Percentiles rank a stretch among this genome's conserved stretches.
phyloP scores from a whole-genome alignment of 2,797 vertebrate genomes.

The Denticeps clupeoides region DNA sequence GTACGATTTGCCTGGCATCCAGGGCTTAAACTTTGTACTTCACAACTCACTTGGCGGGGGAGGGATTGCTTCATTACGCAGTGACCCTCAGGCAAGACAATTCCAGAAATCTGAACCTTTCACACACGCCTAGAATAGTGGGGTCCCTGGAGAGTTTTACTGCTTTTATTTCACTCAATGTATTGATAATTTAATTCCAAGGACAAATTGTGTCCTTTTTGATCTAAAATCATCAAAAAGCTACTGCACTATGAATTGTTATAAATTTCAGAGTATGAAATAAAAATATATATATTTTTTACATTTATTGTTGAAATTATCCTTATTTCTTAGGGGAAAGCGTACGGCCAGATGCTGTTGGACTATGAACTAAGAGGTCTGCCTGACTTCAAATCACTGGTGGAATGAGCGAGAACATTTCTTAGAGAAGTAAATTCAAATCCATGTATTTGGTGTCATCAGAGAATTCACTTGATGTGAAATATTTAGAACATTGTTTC shows the following conservation, averaged over 20 bases:
- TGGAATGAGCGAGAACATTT: constrained; percentile 40
- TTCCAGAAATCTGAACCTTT: too few species aligned
- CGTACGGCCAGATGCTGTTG: constrained; percentile 77
- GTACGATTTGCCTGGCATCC: constrained; percentile 70
- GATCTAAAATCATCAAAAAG: too few species aligned
- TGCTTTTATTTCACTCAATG: neutral
- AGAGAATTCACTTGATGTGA: too few species aligned
- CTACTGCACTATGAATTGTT: too few species aligned
- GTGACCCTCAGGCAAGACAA: constrained; percentile 76
- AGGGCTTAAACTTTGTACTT: constrained; percentile 75
- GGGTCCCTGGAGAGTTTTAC: too few species aligned
- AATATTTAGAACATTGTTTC: too few species aligned
- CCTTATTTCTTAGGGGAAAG: constrained; percentile 63
- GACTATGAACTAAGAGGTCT: constrained; percentile 69
- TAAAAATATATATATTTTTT: neutral
- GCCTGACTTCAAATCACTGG: constrained; percentile 73
- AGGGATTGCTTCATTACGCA: constrained; percentile 72
- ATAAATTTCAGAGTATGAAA: neutral
- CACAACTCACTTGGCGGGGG: constrained; percentile 71
- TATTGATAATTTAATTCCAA: neutral
- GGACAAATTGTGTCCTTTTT: too few species aligned
- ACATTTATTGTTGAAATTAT: too few species aligned
- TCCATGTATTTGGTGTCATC: too few species aligned
- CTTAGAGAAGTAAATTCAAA: neutral
- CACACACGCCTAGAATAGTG: too few species aligned